These are phyloP conservation scores for Belgica antarctica DNA, from an alignment of 2,888 invertebrate species.

Conservation along the genomic window DNA sequence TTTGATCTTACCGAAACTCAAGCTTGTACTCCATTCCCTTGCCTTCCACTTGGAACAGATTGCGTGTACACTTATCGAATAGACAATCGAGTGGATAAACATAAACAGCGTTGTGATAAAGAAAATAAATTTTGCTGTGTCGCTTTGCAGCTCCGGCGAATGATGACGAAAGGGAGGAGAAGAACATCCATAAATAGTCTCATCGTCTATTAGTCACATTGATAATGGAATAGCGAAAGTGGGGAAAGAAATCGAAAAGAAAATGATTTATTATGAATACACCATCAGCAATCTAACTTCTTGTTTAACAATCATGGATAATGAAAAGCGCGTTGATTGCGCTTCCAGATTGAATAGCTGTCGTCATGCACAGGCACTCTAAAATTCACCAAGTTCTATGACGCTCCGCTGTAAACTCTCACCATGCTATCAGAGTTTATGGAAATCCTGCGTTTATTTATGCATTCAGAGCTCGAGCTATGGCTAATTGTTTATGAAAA, in stretches of 20 bases:
- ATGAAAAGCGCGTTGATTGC: not conserved
- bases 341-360: not conserved
- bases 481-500: slow-evolving; percentile 38
- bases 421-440: not conserved
- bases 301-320: slow-evolving; percentile 11
- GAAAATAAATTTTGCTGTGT: not conserved
- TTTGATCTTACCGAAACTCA: too few species aligned
- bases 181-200: slow-evolving; percentile 4
- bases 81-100: slow-evolving; percentile 42
- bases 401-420: too few species aligned
- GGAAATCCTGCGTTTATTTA: slow-evolving; percentile 19
- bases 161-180: not conserved
- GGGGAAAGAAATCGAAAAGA: not conserved
- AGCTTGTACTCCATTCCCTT: not conserved
- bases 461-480: slow-evolving; percentile 22
- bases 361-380: too few species aligned
- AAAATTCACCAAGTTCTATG: too few species aligned
- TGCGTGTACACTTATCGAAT: slow-evolving; percentile 43
- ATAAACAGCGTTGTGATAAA: slow-evolving; percentile 14
- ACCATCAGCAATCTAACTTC: slow-evolving; percentile 27
- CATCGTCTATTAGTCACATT: slow-evolving; percentile 28
- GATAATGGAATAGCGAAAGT: slow-evolving; percentile 1
- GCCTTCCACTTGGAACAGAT: slow-evolving; percentile 15
- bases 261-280: slow-evolving; percentile 35
- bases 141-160: slow-evolving; percentile 7